Conservation (phyloP, 2,888 invertebrate species). For the Lumbricus terrestris region DNA sequence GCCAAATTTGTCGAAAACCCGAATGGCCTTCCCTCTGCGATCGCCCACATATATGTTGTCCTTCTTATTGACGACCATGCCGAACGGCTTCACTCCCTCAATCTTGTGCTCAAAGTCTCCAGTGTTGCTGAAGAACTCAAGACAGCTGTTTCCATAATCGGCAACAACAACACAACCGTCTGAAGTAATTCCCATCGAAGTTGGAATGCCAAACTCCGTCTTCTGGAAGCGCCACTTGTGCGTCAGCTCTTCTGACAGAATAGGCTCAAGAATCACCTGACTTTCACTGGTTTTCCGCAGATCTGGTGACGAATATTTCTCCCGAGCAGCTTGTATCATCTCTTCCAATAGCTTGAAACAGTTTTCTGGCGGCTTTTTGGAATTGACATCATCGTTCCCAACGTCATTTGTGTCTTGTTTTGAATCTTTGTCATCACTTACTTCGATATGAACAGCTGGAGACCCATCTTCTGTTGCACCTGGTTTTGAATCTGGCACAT, state of each 20-base stretch:
- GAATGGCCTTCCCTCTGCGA: constrained; percentile 32
- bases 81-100: constrained; percentile 34
- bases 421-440: not conserved
- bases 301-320: constrained; percentile 17
- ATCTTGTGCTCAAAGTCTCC: constrained; percentile 24
- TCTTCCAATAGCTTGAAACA: not conserved
- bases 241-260: constrained; percentile 5
- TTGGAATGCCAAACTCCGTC: constrained; percentile 32
- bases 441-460: not conserved
- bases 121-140: constrained; percentile 27
- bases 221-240: constrained; percentile 28
- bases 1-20: constrained; percentile 35
- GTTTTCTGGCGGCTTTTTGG: not conserved
- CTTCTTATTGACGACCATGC: constrained; percentile 21
- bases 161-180: constrained; percentile 31
- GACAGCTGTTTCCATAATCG: constrained; percentile 29
- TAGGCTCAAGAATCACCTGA: not conserved
- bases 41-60: constrained; percentile 35
- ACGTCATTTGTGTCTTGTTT: not conserved
- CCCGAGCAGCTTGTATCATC: constrained; percentile 18
- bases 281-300: not conserved
- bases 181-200: constrained; percentile 29
- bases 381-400: not conserved
- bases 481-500: not conserved
- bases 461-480: not conserved